Conservation (phyloP, 1,140 invertebrate genomes). For the Aphidius ervi region DNA sequence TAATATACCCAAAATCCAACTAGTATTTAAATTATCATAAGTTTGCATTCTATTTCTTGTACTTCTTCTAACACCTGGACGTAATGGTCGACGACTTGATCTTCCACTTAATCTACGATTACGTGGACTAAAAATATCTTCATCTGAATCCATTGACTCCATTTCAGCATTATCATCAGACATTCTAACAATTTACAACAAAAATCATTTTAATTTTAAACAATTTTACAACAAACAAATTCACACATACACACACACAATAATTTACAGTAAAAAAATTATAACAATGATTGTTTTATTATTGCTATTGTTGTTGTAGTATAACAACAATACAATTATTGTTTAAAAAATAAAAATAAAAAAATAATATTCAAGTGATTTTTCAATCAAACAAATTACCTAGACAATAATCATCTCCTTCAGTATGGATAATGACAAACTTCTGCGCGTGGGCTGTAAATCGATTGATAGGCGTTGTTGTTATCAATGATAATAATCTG, state of each 20-base stretch:
- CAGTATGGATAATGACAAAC: not conserved
- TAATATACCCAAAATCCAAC: conserved; percentile 54
- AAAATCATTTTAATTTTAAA: not conserved
- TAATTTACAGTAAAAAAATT: too few species aligned
- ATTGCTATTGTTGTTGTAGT: too few species aligned
- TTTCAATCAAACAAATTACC: not conserved
- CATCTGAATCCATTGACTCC: conserved; percentile 52
- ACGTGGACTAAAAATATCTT: conserved; percentile 46
- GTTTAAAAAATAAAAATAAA: too few species aligned
- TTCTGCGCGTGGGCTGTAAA: too few species aligned
- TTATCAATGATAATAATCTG: too few species aligned
- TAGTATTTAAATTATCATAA: conserved; percentile 55
- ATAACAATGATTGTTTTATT: too few species aligned
- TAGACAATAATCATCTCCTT: conserved; percentile 1
- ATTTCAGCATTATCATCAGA: conserved; percentile 48
- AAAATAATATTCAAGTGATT: too few species aligned
- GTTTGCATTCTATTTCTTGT: conserved; percentile 57
- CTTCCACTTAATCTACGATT: conserved; percentile 34
- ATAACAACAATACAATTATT: too few species aligned
- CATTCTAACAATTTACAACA: conserved; percentile 36
- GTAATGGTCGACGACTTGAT: conserved; percentile 39
- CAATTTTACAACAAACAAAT: not conserved
- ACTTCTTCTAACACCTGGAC: conserved; percentile 54
- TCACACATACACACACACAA: not conserved
- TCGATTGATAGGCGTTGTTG: too few species aligned